These are phyloP conservation scores for Dynastes maya DNA, from an alignment of 2,888 invertebrate species.

Conservation along the genomic window DNA sequence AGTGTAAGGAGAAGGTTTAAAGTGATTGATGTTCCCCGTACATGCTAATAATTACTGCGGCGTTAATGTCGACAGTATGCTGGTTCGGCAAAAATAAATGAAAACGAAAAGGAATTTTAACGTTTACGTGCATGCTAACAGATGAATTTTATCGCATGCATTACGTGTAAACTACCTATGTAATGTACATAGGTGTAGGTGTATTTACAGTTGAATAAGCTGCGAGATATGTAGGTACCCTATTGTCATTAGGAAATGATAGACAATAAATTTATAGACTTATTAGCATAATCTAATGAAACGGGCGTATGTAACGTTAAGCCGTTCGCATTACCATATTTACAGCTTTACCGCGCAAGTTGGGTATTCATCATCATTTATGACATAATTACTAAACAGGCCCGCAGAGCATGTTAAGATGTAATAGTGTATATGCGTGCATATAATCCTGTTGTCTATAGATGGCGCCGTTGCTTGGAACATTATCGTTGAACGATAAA, in stretches of 20 bases:
- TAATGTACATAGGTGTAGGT: neutral
- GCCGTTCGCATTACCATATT: constrained; percentile 41
- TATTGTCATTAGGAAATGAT: constrained; percentile 45
- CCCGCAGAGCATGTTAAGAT: constrained; percentile 34
- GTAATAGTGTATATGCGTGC: constrained; percentile 21
- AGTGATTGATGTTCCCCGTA: constrained; percentile 33
- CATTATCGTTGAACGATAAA: neutral
- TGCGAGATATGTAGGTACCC: constrained; percentile 1
- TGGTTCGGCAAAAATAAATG: constrained; percentile 28
- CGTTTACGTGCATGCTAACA: constrained; percentile 33
- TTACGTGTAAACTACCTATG: neutral
- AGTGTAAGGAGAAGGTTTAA: constrained; percentile 12
- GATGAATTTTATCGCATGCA: constrained; percentile 40
- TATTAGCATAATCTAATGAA: constrained; percentile 47
- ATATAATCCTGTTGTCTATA: constrained; percentile 19
- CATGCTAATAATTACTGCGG: constrained; percentile 39
- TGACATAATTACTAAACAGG: constrained; percentile 37
- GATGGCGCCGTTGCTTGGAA: neutral
- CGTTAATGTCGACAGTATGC: constrained; percentile 34
- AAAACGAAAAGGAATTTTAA: constrained; percentile 2
- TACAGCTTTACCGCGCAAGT: constrained; percentile 37
- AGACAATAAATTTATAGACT: constrained; percentile 39
- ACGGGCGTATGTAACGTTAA: constrained; percentile 32
- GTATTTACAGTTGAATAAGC: constrained; percentile 2
- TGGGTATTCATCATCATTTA: constrained; percentile 45